Evolutionary conservation across 2,797 vertebrate species (phyloP).

Genomic region (Apodemus agrarius): DNA sequence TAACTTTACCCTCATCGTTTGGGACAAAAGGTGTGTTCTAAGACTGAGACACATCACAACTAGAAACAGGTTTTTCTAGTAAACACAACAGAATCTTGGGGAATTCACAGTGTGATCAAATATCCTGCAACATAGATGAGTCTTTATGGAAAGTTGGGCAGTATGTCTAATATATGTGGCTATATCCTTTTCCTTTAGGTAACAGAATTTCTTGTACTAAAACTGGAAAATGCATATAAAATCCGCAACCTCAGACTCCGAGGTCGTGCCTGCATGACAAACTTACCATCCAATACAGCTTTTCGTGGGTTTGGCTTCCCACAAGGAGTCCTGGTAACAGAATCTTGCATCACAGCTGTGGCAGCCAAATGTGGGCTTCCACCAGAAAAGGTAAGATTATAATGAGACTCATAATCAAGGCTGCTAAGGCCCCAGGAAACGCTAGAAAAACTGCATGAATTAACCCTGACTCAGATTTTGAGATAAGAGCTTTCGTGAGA

Average conservation of each 20-base stretch:
- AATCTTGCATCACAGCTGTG: constrained; percentile 86
- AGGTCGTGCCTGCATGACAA: constrained; percentile 84
- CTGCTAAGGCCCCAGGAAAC: not conserved
- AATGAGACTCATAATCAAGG: not conserved
- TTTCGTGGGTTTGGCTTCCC: constrained; percentile 89
- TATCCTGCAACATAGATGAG: not conserved
- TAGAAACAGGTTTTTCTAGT: not conserved
- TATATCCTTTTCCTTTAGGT: constrained; percentile 81
- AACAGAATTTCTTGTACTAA: constrained; percentile 82
- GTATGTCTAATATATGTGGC: not conserved
- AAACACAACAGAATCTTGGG: not conserved
- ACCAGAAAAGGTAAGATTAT: constrained; percentile 85
- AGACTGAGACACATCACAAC: not conserved
- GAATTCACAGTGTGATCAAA: not conserved
- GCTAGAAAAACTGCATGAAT: not conserved
- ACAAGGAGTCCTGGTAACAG: constrained; percentile 85
- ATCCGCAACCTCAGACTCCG: constrained; percentile 85
- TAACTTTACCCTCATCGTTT: not conserved
- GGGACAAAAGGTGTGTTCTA: not conserved
- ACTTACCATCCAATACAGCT: constrained; percentile 86
- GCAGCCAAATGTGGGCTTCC: constrained; percentile 86
- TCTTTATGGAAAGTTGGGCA: not conserved
- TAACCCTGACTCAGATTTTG: not conserved
- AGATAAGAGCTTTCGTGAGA: not conserved
- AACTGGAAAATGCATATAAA: constrained; percentile 87